A percentile compares a stretch with the other conserved stretches of the same genome.
Conservation (phyloP, 2,888 invertebrate genomes). For the Acanthopleura granulata region DNA sequence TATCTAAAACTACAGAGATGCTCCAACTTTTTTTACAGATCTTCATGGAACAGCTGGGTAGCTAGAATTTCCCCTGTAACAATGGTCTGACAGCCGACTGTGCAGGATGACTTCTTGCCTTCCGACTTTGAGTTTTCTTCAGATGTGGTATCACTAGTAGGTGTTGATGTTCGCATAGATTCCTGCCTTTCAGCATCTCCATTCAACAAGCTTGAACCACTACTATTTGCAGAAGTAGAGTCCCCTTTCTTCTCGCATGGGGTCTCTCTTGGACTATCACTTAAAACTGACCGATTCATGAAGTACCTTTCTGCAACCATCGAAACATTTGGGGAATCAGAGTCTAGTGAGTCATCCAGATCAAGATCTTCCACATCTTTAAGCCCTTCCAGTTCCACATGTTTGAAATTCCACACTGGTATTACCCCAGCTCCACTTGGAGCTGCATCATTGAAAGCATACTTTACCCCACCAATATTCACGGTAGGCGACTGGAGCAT, state of each 20-base stretch:
- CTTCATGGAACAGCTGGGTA: slow-evolving; percentile 68
- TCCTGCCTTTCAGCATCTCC: slow-evolving; percentile 10
- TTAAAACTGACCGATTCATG: slow-evolving; percentile 64
- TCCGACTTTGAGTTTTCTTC: slow-evolving; percentile 37
- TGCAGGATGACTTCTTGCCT: slow-evolving; percentile 24
- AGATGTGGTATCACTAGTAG: slow-evolving; percentile 8
- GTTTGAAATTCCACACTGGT: slow-evolving; percentile 66
- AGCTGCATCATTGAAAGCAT: slow-evolving; percentile 63
- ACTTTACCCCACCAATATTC: slow-evolving; percentile 54
- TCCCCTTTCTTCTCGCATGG: slow-evolving; percentile 26
- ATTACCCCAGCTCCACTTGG: slow-evolving; percentile 67
- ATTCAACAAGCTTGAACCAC: neutral
- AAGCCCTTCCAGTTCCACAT: slow-evolving; percentile 56
- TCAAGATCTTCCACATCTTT: slow-evolving; percentile 58
- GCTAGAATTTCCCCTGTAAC: slow-evolving; percentile 69
- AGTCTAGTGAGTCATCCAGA: slow-evolving; percentile 52
- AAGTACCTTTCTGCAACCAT: slow-evolving; percentile 67
- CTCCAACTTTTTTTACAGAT: slow-evolving; percentile 33
- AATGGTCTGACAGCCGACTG: slow-evolving; percentile 65
- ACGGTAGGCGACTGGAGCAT: slow-evolving; percentile 45
- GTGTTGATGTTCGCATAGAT: slow-evolving; percentile 13
- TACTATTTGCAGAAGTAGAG: slow-evolving; percentile 15
- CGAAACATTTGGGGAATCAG: slow-evolving; percentile 53
- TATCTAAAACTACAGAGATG: neutral
- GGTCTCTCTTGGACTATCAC: slow-evolving; percentile 47